Conservation (phyloP, 2,888 invertebrate species). For the Deilephila elpenor region DNA sequence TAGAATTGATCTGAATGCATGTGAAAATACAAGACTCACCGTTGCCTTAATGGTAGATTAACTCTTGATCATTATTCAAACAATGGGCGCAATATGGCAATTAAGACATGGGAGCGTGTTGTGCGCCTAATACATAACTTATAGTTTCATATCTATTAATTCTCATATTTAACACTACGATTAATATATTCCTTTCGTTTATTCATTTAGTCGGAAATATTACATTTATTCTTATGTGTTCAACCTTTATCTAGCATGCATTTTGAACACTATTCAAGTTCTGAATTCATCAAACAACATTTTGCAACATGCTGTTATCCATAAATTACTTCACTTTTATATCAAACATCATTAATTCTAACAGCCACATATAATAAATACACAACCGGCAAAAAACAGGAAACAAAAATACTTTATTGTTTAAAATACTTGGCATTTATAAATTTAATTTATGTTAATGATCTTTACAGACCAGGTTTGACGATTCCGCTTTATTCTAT, state of each 20-base stretch:
- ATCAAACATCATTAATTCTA: slow-evolving; percentile 10
- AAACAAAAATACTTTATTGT: slow-evolving; percentile 6
- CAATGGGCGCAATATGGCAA: background rate
- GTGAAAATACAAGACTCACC: background rate
- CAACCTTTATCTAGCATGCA: background rate
- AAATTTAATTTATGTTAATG: slow-evolving; percentile 17
- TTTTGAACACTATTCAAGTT: background rate
- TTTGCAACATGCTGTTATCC: too few species aligned
- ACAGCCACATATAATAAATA: background rate
- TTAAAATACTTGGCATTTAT: background rate
- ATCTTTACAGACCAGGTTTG: slow-evolving; percentile 90
- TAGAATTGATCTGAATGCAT: slow-evolving; percentile 8
- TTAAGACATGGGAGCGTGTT: background rate
- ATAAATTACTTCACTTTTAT: background rate
- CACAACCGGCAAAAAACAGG: background rate
- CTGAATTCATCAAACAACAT: too few species aligned
- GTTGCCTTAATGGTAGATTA: background rate
- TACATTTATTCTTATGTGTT: background rate
- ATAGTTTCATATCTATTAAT: background rate
- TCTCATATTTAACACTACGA: background rate
- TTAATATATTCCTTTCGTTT: background rate
- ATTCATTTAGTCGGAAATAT: background rate
- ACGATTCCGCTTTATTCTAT: slow-evolving; percentile 96
- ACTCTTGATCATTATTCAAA: background rate
- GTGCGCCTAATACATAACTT: background rate